Conservation (phyloP, 2,888 invertebrate genomes). For the Phortica magna region DNA sequence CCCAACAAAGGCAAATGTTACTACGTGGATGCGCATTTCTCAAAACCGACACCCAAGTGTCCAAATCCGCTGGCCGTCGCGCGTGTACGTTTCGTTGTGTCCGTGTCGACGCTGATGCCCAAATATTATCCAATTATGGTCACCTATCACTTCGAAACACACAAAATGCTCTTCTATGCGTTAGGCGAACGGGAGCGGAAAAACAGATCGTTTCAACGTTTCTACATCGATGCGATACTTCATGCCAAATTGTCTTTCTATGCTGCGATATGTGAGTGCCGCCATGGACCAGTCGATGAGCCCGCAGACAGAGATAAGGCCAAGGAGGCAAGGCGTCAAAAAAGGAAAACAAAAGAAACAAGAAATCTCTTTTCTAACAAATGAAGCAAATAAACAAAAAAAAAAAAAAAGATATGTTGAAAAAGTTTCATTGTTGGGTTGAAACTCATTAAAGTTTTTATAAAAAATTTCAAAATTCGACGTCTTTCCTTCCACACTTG, state of each 20-base stretch:
- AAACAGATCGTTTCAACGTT: constrained; percentile 62
- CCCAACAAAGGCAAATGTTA: constrained; percentile 58
- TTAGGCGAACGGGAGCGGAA: constrained; percentile 54
- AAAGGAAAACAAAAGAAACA: too few species aligned
- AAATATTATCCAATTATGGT: constrained; percentile 67
- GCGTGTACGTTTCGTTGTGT: constrained; percentile 70
- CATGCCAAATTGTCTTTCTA: constrained; percentile 67
- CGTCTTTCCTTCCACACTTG: too few species aligned
- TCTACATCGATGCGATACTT: constrained; percentile 67
- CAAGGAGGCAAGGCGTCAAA: not conserved
- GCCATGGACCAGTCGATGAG: constrained; percentile 54
- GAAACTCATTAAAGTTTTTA: too few species aligned
- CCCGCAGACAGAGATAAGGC: constrained; percentile 41
- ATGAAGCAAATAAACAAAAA: not conserved
- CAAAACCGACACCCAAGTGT: constrained; percentile 69
- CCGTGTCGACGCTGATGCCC: constrained; percentile 61
- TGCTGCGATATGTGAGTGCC: constrained; percentile 62
- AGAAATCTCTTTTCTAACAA: too few species aligned
- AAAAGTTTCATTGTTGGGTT: too few species aligned
- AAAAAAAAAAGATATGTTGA: not conserved
- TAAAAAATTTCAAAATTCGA: too few species aligned
- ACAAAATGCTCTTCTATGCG: constrained; percentile 62
- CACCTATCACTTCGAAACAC: constrained; percentile 73
- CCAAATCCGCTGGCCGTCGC: constrained; percentile 75
- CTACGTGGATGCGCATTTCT: constrained; percentile 71